Evolutionary conservation across 2,113 vertebrate species (phyloP).

Genomic region (Grantiella picta): DNA sequence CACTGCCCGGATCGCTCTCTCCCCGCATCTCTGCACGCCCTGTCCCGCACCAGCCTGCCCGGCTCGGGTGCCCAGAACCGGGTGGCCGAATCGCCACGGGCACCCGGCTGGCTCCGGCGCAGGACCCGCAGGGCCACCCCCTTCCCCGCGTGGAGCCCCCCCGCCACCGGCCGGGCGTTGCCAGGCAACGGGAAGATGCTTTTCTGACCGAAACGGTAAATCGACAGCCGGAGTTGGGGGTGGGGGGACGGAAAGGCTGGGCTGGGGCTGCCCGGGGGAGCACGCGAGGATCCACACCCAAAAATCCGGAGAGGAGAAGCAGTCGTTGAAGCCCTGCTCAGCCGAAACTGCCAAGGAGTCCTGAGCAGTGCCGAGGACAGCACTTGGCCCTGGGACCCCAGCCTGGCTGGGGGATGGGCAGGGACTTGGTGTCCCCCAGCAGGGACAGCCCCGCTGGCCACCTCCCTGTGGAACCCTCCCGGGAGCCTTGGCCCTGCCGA

Average conservation of each 20-base stretch:
- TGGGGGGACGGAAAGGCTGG: background rate
- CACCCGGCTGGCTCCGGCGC: background rate
- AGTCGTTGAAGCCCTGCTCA: rapidly evolving
- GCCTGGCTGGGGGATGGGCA: rapidly evolving
- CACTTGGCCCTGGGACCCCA: rapidly evolving
- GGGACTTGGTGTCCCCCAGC: background rate
- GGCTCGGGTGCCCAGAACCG: background rate
- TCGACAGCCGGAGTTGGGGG: background rate
- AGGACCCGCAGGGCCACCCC: background rate
- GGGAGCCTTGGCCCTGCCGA: background rate
- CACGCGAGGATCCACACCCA: background rate
- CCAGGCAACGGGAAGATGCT: conserved; percentile 55
- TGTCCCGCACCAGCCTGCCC: rapidly evolving
- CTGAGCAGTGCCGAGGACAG: background rate
- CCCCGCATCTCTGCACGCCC: rapidly evolving
- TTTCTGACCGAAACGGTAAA: conserved; percentile 16
- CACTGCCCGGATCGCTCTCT: rapidly evolving
- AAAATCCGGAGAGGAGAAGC: background rate
- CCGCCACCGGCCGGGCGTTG: background rate
- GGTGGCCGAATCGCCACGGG: background rate
- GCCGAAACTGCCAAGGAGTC: background rate
- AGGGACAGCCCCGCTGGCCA: background rate
- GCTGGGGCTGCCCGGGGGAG: background rate
- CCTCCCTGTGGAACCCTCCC: background rate
- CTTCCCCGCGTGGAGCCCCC: background rate